These are phyloP conservation scores for Anabas testudineus DNA, from an alignment of 2,797 vertebrate species.

Conservation along the genomic window DNA sequence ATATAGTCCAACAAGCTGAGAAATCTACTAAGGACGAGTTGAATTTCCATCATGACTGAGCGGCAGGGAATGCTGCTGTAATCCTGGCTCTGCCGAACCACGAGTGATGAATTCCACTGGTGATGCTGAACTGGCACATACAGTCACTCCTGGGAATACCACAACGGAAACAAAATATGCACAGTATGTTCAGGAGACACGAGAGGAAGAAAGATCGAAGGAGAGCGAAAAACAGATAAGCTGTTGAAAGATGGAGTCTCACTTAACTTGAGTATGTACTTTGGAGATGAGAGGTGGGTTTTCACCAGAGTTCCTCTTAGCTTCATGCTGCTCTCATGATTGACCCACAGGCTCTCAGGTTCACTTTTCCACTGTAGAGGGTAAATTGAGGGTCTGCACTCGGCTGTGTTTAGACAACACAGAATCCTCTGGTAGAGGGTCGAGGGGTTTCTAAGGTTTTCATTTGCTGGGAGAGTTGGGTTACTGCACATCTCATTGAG, in stretches of 20 bases:
- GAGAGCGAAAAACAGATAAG: slow-evolving; percentile 23
- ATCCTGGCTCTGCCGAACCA: slow-evolving; percentile 52
- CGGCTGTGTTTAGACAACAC: slow-evolving; percentile 60
- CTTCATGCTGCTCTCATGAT: slow-evolving; percentile 15
- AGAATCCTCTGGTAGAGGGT: slow-evolving; percentile 38
- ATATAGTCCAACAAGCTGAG: slow-evolving; percentile 35
- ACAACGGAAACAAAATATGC: slow-evolving; percentile 48
- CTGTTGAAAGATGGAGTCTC: slow-evolving; percentile 37
- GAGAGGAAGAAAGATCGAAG: slow-evolving; percentile 4
- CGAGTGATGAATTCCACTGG: slow-evolving; percentile 56
- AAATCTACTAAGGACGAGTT: slow-evolving; percentile 56
- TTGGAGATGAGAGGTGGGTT: slow-evolving; percentile 20
- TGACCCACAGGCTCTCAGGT: slow-evolving; percentile 22
- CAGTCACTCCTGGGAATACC: slow-evolving; percentile 44
- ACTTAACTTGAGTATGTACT: slow-evolving; percentile 32
- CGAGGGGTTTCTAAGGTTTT: slow-evolving; percentile 14
- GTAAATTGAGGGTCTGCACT: slow-evolving; percentile 40
- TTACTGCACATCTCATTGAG: slow-evolving; percentile 1
- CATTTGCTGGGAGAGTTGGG: slow-evolving; percentile 6
- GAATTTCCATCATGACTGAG: slow-evolving; percentile 69
- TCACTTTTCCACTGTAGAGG: slow-evolving; percentile 49
- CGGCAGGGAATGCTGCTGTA: slow-evolving; percentile 70
- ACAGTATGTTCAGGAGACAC: slow-evolving; percentile 32
- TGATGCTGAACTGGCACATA: slow-evolving; percentile 69
- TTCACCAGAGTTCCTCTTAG: slow-evolving; percentile 32